Evolutionary conservation across 2,888 invertebrate genomes (phyloP), one percentile per base, ranked within the genome.

Genomic region (Pristionchus fissidentatus): DNA sequence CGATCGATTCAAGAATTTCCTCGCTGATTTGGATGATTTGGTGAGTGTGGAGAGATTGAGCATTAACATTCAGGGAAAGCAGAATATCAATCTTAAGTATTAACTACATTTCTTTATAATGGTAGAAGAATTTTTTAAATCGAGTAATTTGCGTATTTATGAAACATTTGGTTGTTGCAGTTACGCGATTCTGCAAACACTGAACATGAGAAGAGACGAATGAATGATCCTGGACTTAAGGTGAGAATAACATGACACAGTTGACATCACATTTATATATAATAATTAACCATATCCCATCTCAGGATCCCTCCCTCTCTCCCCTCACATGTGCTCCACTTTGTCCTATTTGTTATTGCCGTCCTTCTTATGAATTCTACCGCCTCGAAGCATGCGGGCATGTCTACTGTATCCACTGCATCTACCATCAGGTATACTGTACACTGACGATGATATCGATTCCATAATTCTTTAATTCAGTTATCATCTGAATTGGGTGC

Each of bases 301-400:
- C n/a, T n/a, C 22, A 70, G 70, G 41, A 41, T 8, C 10, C 70
- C 26, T 77, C 49, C 32, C 75, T 77, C 49, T 46, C 75, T 32
- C 75, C 75, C 13, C 49, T 77, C 49, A 77, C 46, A 1, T 46
- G 49, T 1, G 49, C 75, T 26, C 75, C 49, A 15, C 29, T 49
- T 22, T 82, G 82, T 66, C 66, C 49, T 32, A 82, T 82, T 49
- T 82, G 82, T 49, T 32, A 13, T 29, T 35, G 49, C 26, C 46
- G 62, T 3, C 66, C 52, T 29, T 38, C 62, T n/a, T 46, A 19
- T 4, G 82, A 82, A n/a, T 82, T 82, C 82, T 82, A 82, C 35
- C 52, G 66, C 15, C 35, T 82, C 38, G 82, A 82, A 49, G 62
- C 35, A 29, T 82, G 82, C n/a, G 82, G 82, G 1, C 82, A 82